phyloP scores from a whole-genome alignment of 1,140 invertebrate genomes.

The Yoshiicerus persimilis region DNA sequence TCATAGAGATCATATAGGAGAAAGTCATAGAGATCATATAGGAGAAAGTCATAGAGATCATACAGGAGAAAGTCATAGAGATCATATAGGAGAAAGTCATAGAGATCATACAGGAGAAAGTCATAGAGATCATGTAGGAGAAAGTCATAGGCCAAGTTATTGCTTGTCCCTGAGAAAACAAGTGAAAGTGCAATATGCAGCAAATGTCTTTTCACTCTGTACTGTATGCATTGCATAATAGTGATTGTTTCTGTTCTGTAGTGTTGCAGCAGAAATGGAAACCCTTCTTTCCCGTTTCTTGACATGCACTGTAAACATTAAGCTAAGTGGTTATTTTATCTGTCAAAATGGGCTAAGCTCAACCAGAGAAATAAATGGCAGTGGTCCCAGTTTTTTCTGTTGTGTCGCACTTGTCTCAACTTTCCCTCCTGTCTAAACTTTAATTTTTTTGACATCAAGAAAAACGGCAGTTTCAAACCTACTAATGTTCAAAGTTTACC shows the following conservation, averaged over 20 bases:
- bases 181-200: background rate
- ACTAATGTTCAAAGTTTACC: background rate
- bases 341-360: background rate
- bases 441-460: background rate
- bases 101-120: no score
- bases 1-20: no score
- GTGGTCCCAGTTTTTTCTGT: background rate
- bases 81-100: no score
- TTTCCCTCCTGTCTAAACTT: background rate
- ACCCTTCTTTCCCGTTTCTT: background rate
- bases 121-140: no score
- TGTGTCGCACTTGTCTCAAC: background rate
- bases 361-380: background rate
- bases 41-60: no score
- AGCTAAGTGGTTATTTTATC: background rate
- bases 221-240: background rate
- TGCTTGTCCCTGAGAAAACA: background rate
- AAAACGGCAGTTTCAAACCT: no score
- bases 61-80: no score
- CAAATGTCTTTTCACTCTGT: background rate
- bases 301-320: background rate
- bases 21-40: no score
- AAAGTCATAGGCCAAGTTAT: background rate
- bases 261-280: background rate
- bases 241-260: background rate